A percentile compares a stretch with the other conserved stretches of the same genome.
Conservation (phyloP, 1,140 invertebrate species). For the Drosophila sturtevanti region DNA sequence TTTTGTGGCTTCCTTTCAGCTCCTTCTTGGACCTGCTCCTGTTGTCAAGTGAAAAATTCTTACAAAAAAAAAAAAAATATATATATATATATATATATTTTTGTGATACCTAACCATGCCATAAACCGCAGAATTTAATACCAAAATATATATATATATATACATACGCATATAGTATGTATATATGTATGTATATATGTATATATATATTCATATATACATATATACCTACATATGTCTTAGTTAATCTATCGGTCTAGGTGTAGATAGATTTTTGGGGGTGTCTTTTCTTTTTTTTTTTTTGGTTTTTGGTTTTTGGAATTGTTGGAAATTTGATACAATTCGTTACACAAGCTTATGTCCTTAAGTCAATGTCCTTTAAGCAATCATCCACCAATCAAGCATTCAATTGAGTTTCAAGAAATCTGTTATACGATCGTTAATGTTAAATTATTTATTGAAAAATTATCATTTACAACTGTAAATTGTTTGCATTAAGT, state of each 20-base stretch:
- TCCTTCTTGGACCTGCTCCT: neutral
- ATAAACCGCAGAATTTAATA: slow-evolving; percentile 80
- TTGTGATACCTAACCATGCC: slow-evolving; percentile 64
- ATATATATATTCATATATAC: neutral
- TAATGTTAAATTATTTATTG: too few species aligned
- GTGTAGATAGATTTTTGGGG: neutral
- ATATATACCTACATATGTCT: neutral
- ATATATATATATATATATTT: too few species aligned
- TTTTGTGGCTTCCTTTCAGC: slow-evolving; percentile 71
- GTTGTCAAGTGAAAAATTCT: slow-evolving; percentile 78
- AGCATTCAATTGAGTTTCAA: neutral
- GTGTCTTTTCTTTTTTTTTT: neutral
- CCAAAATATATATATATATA: slow-evolving; percentile 27
- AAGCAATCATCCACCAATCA: slow-evolving; percentile 3
- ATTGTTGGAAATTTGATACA: neutral
- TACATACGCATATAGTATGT: neutral
- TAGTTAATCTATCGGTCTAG: neutral
- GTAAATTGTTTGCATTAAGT: too few species aligned
- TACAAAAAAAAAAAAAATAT: slow-evolving; percentile 42
- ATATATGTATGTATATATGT: neutral
- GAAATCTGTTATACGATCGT: neutral
- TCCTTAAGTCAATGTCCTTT: neutral
- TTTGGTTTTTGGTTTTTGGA: neutral
- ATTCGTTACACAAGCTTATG: neutral
- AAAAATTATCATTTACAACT: too few species aligned